Conservation (phyloP, 2,113 vertebrate species). For the Gallinago jamesoni region DNA sequence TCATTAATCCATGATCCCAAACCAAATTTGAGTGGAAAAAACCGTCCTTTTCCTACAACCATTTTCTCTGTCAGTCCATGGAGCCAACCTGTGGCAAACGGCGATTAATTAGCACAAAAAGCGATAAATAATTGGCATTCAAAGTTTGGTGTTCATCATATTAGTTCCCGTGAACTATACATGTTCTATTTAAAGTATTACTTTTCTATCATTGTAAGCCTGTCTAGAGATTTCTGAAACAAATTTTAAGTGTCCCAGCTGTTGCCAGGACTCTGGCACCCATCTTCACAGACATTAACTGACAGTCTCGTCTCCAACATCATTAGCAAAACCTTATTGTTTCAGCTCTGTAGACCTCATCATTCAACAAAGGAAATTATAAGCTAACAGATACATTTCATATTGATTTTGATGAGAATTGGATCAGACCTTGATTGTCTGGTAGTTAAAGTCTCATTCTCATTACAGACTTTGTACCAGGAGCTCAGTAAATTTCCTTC, state of each 20-base stretch:
- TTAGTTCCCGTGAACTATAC: background rate
- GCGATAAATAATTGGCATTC: background rate
- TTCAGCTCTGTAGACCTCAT: background rate
- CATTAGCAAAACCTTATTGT: background rate
- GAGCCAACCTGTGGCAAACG: background rate
- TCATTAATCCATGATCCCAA: background rate
- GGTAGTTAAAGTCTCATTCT: background rate
- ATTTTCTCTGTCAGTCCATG: background rate
- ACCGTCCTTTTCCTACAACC: background rate
- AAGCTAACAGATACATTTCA: background rate
- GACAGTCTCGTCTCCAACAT: background rate
- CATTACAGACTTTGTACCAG: background rate
- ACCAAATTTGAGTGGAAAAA: background rate
- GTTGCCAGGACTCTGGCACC: background rate
- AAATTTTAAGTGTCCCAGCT: background rate
- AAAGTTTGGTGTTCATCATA: background rate
- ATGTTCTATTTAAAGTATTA: background rate
- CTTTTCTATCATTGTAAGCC: background rate
- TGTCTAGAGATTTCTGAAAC: background rate
- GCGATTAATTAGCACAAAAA: background rate
- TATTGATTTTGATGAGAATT: conserved; percentile 28
- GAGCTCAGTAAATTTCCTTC: background rate
- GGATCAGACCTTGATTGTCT: background rate
- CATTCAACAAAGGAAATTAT: background rate
- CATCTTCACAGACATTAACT: background rate